Evolutionary conservation across 2,888 invertebrate genomes (phyloP), one percentile per base, ranked within the genome.

Genomic region (Dynastes maya): DNA sequence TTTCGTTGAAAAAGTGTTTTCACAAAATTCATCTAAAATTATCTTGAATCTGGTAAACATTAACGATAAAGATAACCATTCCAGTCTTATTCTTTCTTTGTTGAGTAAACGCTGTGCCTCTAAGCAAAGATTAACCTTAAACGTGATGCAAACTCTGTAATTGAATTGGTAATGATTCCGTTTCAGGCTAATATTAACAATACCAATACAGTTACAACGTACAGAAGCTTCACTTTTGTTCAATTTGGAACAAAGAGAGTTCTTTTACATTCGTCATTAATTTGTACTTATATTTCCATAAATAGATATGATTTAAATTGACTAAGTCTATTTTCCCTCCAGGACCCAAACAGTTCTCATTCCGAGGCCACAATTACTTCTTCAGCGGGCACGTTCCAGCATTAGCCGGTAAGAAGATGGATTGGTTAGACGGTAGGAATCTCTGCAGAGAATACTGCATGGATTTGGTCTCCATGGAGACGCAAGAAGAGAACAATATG

Each of bases 401-500:
- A 81, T 91, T 95, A 81, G 93, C 95, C 79, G 95, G 93, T 87
- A 93, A 93, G 88, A 96, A 95, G 89, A 92, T 96, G 71, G 96
- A 97, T 89, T 97, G 97, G 97, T 89, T 97, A 83, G 97, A 97
- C 85, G 97, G 96, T 37, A 94, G 97, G 85, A 97, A 97, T 89
- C 92, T 96, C 85, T 97, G 97, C 91, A 92, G 97, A 82, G 96
- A 96, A 88, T 96, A 96, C 89, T 97, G 97, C 89, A 97, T 97
- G 97, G 97, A 97, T 89, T 92, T 96, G 84, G 94, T 97, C 68
- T 95, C 96, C 27, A 91, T 97, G 88, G 97, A 97, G 89, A 95
- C 95, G 11, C 96, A 96, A 89, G 96, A 96, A 88, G 96, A 97
- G 88, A 96, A 97, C 87, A 96, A 96, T 89, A 92, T 96, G 85